Conservation (phyloP, 2,888 invertebrate genomes). For the Ectobius pallidus region DNA sequence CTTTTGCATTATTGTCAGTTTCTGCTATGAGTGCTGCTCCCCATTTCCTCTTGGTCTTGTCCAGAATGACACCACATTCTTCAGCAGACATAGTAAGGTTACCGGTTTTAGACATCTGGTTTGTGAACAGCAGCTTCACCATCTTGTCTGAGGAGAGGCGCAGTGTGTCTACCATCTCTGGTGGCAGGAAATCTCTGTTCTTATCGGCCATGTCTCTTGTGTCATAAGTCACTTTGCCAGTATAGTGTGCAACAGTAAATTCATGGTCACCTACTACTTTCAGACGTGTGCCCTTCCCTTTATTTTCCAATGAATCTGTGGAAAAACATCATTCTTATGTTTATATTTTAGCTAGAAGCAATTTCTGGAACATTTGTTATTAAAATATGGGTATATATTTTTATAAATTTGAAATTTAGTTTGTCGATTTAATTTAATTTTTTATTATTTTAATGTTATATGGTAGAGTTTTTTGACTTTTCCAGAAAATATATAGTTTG, state of each 20-base stretch:
- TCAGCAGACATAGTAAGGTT: slow-evolving; percentile 68
- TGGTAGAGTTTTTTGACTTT: no score
- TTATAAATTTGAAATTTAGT: no score
- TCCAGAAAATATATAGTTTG: no score
- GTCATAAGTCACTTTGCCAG: slow-evolving; percentile 86
- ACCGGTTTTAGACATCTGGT: slow-evolving; percentile 83
- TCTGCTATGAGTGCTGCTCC: slow-evolving; percentile 58
- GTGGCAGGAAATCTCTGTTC: slow-evolving; percentile 89
- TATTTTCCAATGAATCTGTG: background rate
- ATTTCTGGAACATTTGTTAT: no score
- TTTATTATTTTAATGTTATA: no score
- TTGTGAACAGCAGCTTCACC: slow-evolving; percentile 79
- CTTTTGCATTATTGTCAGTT: slow-evolving; percentile 61
- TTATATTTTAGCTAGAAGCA: no score
- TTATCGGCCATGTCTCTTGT: slow-evolving; percentile 83
- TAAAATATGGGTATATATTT: no score
- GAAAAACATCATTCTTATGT: background rate
- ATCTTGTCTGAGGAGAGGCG: slow-evolving; percentile 73
- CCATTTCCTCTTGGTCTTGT: slow-evolving; percentile 50
- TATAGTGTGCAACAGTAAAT: slow-evolving; percentile 88
- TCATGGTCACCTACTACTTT: slow-evolving; percentile 64
- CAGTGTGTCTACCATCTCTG: slow-evolving; percentile 86
- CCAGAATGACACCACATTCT: slow-evolving; percentile 46
- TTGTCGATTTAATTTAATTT: no score
- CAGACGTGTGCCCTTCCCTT: background rate